A percentile compares a stretch with the other conserved stretches of the same genome.
Evolutionary conservation across 2,797 vertebrate species (phyloP).

Genomic region (Lophius americanus): DNA sequence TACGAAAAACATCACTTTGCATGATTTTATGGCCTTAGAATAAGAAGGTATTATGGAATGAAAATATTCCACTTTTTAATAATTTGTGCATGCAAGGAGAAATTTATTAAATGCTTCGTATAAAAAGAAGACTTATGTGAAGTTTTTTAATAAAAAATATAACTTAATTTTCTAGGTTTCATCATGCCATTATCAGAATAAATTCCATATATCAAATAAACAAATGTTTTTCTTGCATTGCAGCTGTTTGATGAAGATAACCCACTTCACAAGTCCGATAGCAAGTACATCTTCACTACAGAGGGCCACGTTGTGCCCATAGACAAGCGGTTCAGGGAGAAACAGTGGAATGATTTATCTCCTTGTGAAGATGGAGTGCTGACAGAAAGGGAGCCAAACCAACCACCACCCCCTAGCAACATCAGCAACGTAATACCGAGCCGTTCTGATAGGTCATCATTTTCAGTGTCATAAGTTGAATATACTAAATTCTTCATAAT

Average conservation of each 20-base stretch:
- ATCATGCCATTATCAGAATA: background rate
- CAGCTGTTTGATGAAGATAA: slow-evolving; percentile 98
- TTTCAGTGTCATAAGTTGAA: too few species aligned
- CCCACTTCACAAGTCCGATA: slow-evolving; percentile 92
- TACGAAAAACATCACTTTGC: too few species aligned
- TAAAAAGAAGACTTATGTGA: too few species aligned
- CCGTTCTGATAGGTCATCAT: background rate
- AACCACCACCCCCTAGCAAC: slow-evolving; percentile 76
- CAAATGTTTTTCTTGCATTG: slow-evolving; percentile 6
- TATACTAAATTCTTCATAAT: too few species aligned
- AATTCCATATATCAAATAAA: background rate
- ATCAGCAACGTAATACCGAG: slow-evolving; percentile 82
- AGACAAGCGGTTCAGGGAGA: slow-evolving; percentile 89
- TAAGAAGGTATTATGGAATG: too few species aligned
- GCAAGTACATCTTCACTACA: slow-evolving; percentile 96
- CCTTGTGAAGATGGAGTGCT: slow-evolving; percentile 71
- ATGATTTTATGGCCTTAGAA: too few species aligned
- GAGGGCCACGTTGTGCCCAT: slow-evolving; percentile 95
- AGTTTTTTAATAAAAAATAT: too few species aligned
- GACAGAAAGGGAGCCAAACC: slow-evolving; percentile 52
- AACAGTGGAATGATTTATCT: slow-evolving; percentile 87
- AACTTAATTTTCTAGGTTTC: background rate
- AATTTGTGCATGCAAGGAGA: too few species aligned
- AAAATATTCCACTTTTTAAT: too few species aligned
- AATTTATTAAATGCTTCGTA: too few species aligned